These are phyloP conservation scores for Tenthredo scrophulariae DNA, from an alignment of 2,888 invertebrate species.

Conservation along the genomic window DNA sequence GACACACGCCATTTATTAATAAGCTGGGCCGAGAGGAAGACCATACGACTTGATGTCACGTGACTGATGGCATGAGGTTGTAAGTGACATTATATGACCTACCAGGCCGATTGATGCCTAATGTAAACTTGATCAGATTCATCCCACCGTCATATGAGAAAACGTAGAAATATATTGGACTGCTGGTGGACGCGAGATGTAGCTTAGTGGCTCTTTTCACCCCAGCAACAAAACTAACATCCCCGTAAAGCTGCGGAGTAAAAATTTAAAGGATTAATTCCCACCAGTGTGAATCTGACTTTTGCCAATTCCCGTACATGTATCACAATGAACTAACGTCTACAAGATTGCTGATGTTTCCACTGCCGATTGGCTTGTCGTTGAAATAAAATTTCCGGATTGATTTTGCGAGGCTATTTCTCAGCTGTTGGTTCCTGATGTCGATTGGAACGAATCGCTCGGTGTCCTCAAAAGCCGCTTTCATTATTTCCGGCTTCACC, in stretches of 20 bases:
- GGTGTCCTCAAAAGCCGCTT: neutral
- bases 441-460: neutral
- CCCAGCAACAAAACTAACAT: neutral
- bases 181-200: neutral
- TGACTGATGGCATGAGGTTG: too few relatives aligned
- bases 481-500: neutral
- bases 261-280: neutral
- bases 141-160: constrained; percentile 16
- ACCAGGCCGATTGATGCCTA: neutral
- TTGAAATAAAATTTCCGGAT: neutral
- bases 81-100: too few relatives aligned
- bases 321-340: constrained; percentile 6
- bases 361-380: neutral
- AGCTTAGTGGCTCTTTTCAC: neutral
- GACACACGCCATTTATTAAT: neutral
- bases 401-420: neutral
- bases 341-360: neutral
- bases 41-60: neutral
- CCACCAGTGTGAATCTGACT: neutral
- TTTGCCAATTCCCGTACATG: neutral
- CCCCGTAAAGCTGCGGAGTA: constrained; percentile 4
- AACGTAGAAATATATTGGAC: neutral
- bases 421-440: neutral
- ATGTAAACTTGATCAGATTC: neutral
- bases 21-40: neutral